Evolutionary conservation across 2,797 vertebrate species (phyloP).

Genomic region (Nannoperca australis): DNA sequence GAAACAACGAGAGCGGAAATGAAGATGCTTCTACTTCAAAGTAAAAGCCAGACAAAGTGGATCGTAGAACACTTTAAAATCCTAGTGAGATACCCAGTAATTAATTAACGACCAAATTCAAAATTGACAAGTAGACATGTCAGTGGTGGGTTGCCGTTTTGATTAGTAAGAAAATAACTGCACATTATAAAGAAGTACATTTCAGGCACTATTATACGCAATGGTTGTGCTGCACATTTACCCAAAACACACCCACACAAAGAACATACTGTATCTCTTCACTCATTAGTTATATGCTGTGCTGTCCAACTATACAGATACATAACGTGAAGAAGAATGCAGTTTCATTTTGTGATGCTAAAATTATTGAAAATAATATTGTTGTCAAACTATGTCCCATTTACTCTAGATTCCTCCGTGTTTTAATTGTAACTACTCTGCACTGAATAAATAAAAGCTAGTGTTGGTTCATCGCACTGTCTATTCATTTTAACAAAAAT

Average conservation of each 20-base stretch:
- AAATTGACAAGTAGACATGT: neutral
- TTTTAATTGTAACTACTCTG: no score
- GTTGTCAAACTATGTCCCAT: neutral
- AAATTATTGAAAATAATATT: neutral
- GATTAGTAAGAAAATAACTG: neutral
- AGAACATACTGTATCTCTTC: neutral
- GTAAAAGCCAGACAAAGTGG: slow-evolving; percentile 35
- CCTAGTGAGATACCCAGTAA: neutral
- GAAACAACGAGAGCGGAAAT: slow-evolving; percentile 40
- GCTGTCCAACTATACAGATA: neutral
- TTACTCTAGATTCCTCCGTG: neutral
- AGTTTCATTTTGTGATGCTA: neutral
- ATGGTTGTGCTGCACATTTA: neutral
- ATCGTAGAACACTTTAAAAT: neutral
- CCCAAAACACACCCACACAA: neutral
- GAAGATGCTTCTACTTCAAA: slow-evolving; percentile 26
- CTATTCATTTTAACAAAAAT: neutral
- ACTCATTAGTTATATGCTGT: neutral
- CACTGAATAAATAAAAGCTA: neutral
- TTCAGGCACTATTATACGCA: neutral
- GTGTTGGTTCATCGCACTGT: no score
- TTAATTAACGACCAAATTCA: neutral
- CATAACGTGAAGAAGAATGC: neutral
- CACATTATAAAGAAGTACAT: neutral
- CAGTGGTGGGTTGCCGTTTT: neutral